Base-by-base conservation (phyloP, 92 coral and sea anemone species). In the Bergia puertoricense region DNA sequence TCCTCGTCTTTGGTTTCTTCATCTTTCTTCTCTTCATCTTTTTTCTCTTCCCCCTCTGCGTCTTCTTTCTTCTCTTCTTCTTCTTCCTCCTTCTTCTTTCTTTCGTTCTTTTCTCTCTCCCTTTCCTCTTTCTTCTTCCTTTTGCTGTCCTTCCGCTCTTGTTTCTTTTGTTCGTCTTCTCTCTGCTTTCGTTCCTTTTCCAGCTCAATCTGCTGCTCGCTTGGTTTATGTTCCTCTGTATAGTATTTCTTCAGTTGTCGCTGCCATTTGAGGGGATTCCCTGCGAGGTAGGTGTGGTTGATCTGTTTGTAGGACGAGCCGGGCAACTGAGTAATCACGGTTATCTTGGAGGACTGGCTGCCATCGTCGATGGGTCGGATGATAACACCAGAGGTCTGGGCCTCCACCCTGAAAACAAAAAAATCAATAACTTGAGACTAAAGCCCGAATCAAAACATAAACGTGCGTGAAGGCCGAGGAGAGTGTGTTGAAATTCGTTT, bases 361-460 rank as follows among this genome's bases (percentile, higher is more conserved):
- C 92, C 96, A 90, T 89, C 98, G 74, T 86, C 90, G 66, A 91
- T 82, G n/a, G 98, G 98, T 65, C 98, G 96, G 73, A 95, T 86
- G 42, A 95, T 91, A 0, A 92, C 91, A 1, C 98, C 98, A 46
- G 96, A 93, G 42, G 88, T 91, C 13, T 85, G 83, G 85, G 96
- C 88, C 66, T 90, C 91, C 74, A 95, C 80, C 78, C 98, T 95
- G 65, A 15, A 78, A 44, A 74, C 76, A 81, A 10, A 67, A 4
- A 48, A 66, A 43, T 57, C 9, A 85, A 18, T 2, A 51, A 23
- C 1, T 69, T 8, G 38, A n/a, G 14, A 43, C 45, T 39, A 79
- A 77, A 6, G 11, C 13, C 30, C 43, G 14, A 13, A 77, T 13
- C 48, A 75, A 75, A 7, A 41, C 16, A 6, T 75, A 14, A 14